A percentile compares a stretch with the other conserved stretches of the same genome.
phyloP scores from a whole-genome alignment of 2,113 vertebrate genomes.

The Polyodon spathula region DNA sequence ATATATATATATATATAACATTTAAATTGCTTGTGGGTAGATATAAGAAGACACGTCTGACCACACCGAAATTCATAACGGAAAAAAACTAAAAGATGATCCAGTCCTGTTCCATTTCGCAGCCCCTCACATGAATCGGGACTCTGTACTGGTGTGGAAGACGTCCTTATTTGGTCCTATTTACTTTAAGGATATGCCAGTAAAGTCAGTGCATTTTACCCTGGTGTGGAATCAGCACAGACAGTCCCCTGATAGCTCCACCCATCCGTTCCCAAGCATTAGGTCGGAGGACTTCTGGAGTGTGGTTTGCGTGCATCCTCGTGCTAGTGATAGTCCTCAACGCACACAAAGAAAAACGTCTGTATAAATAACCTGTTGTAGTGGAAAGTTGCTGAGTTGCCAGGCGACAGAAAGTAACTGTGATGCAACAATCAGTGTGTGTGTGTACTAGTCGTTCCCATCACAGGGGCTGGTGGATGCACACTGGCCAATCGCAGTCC shows the following conservation, averaged over 20 bases:
- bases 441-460: conserved; percentile 17
- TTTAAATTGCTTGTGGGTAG: no score
- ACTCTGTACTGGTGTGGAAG: no score
- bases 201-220: not conserved
- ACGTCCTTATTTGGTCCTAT: no score
- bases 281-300: not conserved
- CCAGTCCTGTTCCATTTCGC: no score
- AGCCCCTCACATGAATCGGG: no score
- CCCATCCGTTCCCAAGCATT: conserved; percentile 20
- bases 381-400: conserved; percentile 6
- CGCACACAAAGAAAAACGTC: not conserved
- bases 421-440: conserved; percentile 12
- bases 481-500: not conserved
- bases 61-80: no score
- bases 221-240: not conserved
- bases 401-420: conserved; percentile 16
- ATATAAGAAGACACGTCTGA: no score
- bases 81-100: no score
- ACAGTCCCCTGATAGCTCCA: conserved; percentile 7
- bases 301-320: not conserved
- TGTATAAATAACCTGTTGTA: conserved; percentile 5
- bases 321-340: not conserved
- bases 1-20: no score
- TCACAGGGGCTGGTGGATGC: conserved; percentile 19
- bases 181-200: no score